Evolutionary conservation across 2,888 invertebrate genomes (phyloP).

Genomic region (Keiferia lycopersicella): DNA sequence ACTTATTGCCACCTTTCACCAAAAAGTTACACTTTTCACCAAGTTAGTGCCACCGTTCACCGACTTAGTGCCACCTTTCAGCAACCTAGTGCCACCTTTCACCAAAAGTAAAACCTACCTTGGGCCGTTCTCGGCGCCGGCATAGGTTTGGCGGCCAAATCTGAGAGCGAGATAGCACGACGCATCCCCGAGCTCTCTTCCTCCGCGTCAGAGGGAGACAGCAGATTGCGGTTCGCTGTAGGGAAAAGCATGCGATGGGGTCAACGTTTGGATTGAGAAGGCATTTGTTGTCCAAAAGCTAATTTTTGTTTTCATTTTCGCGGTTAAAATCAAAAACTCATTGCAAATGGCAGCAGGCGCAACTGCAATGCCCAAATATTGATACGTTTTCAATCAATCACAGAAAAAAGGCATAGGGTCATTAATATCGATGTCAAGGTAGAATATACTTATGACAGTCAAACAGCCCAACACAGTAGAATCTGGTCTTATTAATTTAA

Average conservation of each 20-base stretch:
- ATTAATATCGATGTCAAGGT: no score
- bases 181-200: constrained; percentile 83
- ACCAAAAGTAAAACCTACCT: constrained; percentile 72
- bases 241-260: constrained; percentile 32
- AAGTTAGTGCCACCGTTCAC: neutral
- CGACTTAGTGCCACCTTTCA: neutral
- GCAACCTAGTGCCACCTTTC: neutral
- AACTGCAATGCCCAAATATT: no score
- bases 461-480: no score
- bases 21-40: neutral
- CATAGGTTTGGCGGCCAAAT: constrained; percentile 84
- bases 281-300: no score
- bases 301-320: no score
- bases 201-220: constrained; percentile 62
- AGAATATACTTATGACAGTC: no score
- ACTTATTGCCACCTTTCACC: neutral
- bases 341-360: no score
- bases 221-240: constrained; percentile 66
- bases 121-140: constrained; percentile 83
- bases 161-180: constrained; percentile 90
- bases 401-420: no score
- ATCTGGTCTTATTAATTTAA: no score
- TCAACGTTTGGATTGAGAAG: constrained; percentile 7
- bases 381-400: no score
- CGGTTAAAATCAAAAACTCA: no score